Evolutionary conservation across 2,113 vertebrate genomes (phyloP), one percentile per base, ranked within the genome.

Genomic region (Neolamprologus cancellatus): DNA sequence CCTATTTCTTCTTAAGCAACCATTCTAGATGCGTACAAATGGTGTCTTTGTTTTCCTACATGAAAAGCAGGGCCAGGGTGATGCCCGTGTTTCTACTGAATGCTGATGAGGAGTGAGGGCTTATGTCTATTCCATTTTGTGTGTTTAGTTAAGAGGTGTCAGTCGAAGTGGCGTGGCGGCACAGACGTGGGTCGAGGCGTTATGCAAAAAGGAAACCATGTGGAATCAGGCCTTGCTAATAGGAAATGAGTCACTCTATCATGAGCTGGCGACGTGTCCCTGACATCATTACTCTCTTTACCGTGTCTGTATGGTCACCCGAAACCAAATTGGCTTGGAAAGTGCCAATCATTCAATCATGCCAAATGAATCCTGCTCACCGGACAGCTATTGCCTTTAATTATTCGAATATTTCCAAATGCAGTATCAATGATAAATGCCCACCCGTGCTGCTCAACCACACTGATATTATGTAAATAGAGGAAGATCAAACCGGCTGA

Each of bases 181-280:
- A 93, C 89, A 88, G 90, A 90, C 90, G 83, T 83, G 87, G 85
- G 87, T 82, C 8, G 79, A 64, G 83, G 79, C 52, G 78, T 91
- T 90, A 89, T 85, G 94, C 84, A 89, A 87, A 89, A 89, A 87
- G 78, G 86, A 93, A 93, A 88, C 91, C 93, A 84, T 94, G 93
- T 92, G 91, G 91, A 93, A 94, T 93, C 92, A 90, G 88, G 92
- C 87, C 84, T 89, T 20, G 82, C 90, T 91, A 90, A 92, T 82
- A 50, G 84, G 92, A 89, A 94, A 94, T 94, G 90, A 95, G 90
- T 95, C 93, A 93, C 90, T 90, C 83, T 55, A 89, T 94, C 88
- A 94, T 55, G 74, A 80, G 64, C 86, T 59, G 53, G 84, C 57
- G 15, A 87, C 48, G 14, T 36, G 78, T 79, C 7, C 76, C 81